Base-by-base conservation (phyloP, 30 jellyfish, hydroid and myxozoan genomes). In the Thelohanellus kitauei region DNA sequence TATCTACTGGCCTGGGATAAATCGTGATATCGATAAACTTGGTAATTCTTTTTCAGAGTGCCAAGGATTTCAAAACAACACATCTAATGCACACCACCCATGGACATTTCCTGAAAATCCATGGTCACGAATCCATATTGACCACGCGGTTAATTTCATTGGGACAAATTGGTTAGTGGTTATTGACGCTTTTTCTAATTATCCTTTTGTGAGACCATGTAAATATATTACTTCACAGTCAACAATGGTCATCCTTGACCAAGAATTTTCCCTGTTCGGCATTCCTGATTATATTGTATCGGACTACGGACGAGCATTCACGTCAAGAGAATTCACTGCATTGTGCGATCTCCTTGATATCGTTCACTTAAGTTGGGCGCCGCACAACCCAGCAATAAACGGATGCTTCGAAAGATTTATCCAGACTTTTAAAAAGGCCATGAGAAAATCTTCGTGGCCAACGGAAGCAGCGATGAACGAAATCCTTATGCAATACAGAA, bases 41-140 rank as follows among this genome's bases (percentile, higher is more conserved):
- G n/a, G 10, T 14, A 18, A 24, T 2, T 22, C 20, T 13, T 53
- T 37, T 27, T 23, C 22, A 2, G 17, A 18, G 23, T 53, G 67
- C 22, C 57, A 44, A 22, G 65, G 42, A 43, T 57, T 38, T 32
- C 49, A 51, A 45, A 51, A 39, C 48, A 23, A 12, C 18, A 56
- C 46, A 13, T 23, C 3, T 22, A 51, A 38, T 23, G 51, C 31
- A 31, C 20, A 19, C 22, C 55, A 48, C 25, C 50, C 60, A 6
- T 48, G 43, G 61, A 33, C 39, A n/a, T 15, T 48, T 2, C 61
- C 60, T 5, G 55, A 48, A 20, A 48, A 33, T 17, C 46, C 61
- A 2, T 35, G 61, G 60, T 33, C 41, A 15, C 47, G 61, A 3
- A 2, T 48, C 2, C 61, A 48, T 33, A 12, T 32, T 5, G 61